Conservation (phyloP, 2,797 vertebrate genomes). For the Danio kyathit region DNA sequence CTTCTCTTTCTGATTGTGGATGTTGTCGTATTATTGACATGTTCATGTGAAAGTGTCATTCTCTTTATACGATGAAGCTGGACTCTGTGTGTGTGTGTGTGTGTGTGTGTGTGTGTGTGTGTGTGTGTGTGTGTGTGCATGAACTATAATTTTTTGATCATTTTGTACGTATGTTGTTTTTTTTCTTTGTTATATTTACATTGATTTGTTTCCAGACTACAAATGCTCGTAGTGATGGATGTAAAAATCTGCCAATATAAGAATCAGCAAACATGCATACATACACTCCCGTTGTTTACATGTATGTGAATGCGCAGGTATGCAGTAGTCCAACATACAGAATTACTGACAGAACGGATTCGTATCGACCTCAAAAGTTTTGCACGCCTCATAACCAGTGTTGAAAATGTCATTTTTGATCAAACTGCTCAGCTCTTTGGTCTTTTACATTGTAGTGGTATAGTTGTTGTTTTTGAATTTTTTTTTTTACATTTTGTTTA, state of each 20-base stretch:
- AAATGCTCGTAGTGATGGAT: not conserved
- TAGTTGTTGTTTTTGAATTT: conserved; percentile 75
- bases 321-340: conserved; percentile 46
- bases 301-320: conserved; percentile 21
- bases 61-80: conserved; percentile 62
- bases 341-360: conserved; percentile 32
- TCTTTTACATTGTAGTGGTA: conserved; percentile 79
- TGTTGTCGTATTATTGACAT: conserved; percentile 66
- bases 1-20: conserved; percentile 68
- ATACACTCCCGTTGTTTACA: conserved; percentile 40
- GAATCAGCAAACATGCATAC: conserved; percentile 2
- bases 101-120: conserved; percentile 41
- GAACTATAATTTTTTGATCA: conserved; percentile 31
- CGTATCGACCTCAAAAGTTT: conserved; percentile 18
- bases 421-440: conserved; percentile 32
- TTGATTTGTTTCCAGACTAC: conserved; percentile 27
- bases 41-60: conserved; percentile 55
- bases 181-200: conserved; percentile 24
- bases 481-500: conserved; percentile 72
- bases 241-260: conserved; percentile 9
- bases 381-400: conserved; percentile 51
- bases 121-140: conserved; percentile 34
- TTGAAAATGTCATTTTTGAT: conserved; percentile 41
- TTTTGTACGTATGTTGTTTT: conserved; percentile 21
- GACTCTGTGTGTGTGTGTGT: conserved; percentile 58